Conservation (phyloP, 2,797 vertebrate genomes). For the Oryzias sinensis region DNA sequence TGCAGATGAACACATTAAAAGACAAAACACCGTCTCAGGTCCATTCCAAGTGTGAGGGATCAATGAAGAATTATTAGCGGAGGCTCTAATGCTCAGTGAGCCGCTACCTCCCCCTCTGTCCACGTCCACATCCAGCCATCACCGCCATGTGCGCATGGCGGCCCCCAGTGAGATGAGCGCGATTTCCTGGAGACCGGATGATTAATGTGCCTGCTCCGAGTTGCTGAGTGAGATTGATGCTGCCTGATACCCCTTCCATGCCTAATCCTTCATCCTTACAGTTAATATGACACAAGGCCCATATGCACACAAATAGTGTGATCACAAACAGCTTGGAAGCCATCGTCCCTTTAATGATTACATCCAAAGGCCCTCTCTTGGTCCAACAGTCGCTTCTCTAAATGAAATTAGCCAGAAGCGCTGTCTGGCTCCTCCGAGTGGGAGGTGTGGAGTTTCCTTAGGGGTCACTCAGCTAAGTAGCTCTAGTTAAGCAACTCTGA, state of each 20-base stretch:
- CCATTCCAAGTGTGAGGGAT: conserved; percentile 55
- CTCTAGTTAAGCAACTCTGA: conserved; percentile 74
- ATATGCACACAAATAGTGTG: conserved; percentile 59
- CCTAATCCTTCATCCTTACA: conserved; percentile 79
- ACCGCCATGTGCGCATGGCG: conserved; percentile 40
- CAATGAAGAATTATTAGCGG: conserved; percentile 66
- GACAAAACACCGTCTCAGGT: conserved; percentile 47
- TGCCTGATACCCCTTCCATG: conserved; percentile 57
- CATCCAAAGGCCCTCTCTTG: conserved; percentile 64
- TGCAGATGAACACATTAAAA: conserved; percentile 55
- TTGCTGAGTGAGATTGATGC: conserved; percentile 77
- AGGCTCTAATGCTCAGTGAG: conserved; percentile 60
- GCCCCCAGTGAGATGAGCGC: conserved; percentile 59
- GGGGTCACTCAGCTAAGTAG: conserved; percentile 76
- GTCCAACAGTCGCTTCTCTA: conserved; percentile 62
- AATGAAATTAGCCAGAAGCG: conserved; percentile 69
- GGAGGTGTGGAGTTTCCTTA: conserved; percentile 51
- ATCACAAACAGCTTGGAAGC: conserved; percentile 74
- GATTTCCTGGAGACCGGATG: conserved; percentile 70
- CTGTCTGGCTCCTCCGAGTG: conserved; percentile 42
- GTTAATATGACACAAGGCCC: conserved; percentile 77
- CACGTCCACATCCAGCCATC: conserved; percentile 40
- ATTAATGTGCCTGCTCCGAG: conserved; percentile 70
- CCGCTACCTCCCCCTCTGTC: conserved; percentile 74
- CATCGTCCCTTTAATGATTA: conserved; percentile 69